Conservation (phyloP, 2,888 invertebrate genomes). For the Thymelicus acteon region DNA sequence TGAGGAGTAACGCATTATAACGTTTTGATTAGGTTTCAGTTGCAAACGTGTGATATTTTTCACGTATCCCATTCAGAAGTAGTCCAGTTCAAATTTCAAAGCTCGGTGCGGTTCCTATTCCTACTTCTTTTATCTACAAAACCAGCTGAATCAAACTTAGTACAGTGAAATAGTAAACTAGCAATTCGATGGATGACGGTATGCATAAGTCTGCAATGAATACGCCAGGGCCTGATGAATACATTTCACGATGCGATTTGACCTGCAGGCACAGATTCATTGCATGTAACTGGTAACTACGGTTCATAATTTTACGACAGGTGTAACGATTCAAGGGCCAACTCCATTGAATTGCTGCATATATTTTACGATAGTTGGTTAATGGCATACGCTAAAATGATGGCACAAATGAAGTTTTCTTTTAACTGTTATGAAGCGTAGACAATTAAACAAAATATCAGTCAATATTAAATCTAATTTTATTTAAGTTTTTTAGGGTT, state of each 20-base stretch:
- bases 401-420: too few species aligned
- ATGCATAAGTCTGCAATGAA: constrained; percentile 4
- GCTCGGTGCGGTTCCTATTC: too few species aligned
- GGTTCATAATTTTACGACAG: neutral
- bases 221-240: constrained; percentile 12
- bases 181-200: neutral
- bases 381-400: too few species aligned
- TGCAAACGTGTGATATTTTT: neutral
- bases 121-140: too few species aligned
- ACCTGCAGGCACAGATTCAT: neutral
- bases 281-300: neutral
- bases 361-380: neutral
- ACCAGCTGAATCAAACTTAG: neutral
- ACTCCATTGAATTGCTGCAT: neutral
- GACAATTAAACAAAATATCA: too few species aligned
- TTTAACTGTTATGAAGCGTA: too few species aligned
- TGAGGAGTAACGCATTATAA: neutral
- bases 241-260: constrained; percentile 5
- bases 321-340: neutral
- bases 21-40: neutral
- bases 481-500: too few species aligned
- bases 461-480: too few species aligned
- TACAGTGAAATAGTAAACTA: neutral
- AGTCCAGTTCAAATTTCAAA: too few species aligned
- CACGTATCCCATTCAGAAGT: too few species aligned